A percentile compares a stretch with the other conserved stretches of the same genome.
Evolutionary conservation across 2,888 invertebrate species (phyloP).

Genomic region (Agonopterix subpropinquella): DNA sequence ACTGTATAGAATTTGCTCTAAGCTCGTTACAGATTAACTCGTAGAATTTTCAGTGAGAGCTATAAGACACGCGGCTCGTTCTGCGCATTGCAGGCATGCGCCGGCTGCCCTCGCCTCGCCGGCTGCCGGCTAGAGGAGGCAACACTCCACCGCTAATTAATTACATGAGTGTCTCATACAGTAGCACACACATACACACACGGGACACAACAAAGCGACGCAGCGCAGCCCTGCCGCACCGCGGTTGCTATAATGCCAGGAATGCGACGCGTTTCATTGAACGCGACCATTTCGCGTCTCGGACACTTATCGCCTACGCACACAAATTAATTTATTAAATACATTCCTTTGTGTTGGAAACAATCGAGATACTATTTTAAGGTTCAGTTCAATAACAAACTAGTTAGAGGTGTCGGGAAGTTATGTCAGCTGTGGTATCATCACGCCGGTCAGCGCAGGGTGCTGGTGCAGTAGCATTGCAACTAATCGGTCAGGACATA

Average conservation of each 20-base stretch:
- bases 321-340: slow-evolving; percentile 2
- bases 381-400: not conserved
- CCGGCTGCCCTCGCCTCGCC: no score
- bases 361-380: not conserved
- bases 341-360: not conserved
- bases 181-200: no score
- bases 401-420: not conserved
- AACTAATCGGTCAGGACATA: not conserved
- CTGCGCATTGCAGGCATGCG: no score
- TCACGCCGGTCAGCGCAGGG: not conserved
- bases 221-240: not conserved
- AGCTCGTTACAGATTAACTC: no score
- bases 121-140: no score
- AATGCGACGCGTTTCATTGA: not conserved
- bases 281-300: not conserved
- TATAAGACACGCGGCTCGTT: no score
- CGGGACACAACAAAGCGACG: not conserved
- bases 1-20: no score
- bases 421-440: not conserved
- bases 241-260: no score
- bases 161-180: no score
- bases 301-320: slow-evolving; percentile 1
- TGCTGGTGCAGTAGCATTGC: not conserved
- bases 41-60: no score
- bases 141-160: no score